Conservation (phyloP, 2,797 vertebrate species). For the Cyclopterus lumpus region DNA sequence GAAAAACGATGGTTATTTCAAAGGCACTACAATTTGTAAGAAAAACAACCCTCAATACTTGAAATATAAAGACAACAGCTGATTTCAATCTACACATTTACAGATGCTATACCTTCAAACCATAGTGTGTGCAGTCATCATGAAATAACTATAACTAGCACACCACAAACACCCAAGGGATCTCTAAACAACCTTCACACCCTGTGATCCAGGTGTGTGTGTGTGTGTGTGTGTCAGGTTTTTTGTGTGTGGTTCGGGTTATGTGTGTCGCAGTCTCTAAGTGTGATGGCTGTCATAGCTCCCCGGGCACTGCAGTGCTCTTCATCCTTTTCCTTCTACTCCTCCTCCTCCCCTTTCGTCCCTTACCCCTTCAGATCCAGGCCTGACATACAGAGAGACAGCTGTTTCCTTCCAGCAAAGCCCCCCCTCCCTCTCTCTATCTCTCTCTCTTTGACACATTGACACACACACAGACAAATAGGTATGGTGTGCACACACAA, state of each 20-base stretch:
- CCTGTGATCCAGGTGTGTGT: conserved; percentile 45
- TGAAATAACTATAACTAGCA: conserved; percentile 6
- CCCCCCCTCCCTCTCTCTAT: conserved; percentile 19
- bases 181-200: conserved; percentile 57
- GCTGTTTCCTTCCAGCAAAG: conserved; percentile 77
- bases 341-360: conserved; percentile 42
- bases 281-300: conserved; percentile 56
- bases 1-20: too few species aligned
- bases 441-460: conserved; percentile 14
- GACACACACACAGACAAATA: conserved; percentile 5
- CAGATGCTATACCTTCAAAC: conserved; percentile 1
- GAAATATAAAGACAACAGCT: background rate
- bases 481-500: background rate
- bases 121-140: background rate
- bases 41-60: too few species aligned
- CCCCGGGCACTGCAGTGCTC: conserved; percentile 53
- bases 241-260: conserved; percentile 14
- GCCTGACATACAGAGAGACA: conserved; percentile 68
- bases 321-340: conserved; percentile 37
- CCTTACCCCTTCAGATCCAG: conserved; percentile 58
- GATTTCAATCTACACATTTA: conserved; percentile 19
- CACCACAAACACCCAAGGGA: conserved; percentile 48
- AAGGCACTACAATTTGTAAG: too few species aligned
- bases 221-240: conserved; percentile 7
- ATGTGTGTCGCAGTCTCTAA: conserved; percentile 39